A percentile compares a stretch with the other conserved stretches of the same genome.
Conservation (phyloP, 2,888 invertebrate genomes). For the Thera obeliscata region DNA sequence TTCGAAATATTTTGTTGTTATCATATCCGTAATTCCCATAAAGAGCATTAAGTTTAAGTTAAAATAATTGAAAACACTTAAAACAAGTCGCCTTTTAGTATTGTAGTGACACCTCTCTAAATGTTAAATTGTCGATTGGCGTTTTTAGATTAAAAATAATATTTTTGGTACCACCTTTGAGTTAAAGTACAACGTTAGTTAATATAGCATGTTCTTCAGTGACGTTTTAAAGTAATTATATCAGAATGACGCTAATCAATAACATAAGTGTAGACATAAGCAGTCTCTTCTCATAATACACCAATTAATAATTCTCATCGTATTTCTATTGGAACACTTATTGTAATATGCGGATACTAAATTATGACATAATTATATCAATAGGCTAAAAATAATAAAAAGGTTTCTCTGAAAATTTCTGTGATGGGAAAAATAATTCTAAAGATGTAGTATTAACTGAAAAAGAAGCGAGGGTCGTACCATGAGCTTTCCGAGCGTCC, state of each 20-base stretch:
- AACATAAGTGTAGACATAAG: constrained; percentile 76
- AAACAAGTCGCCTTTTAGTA: constrained; percentile 66
- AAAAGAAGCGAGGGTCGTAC: constrained; percentile 66
- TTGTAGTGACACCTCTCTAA: constrained; percentile 75
- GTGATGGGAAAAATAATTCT: constrained; percentile 82
- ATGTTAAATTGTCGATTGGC: constrained; percentile 71
- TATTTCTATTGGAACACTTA: constrained; percentile 76
- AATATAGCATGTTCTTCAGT: constrained; percentile 75
- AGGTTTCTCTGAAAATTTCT: constrained; percentile 80
- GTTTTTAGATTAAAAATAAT: constrained; percentile 72
- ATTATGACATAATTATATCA: constrained; percentile 78
- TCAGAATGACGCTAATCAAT: constrained; percentile 73
- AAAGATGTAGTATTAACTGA: constrained; percentile 81
- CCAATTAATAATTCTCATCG: constrained; percentile 71
- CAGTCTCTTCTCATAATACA: constrained; percentile 78
- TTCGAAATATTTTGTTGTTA: constrained; percentile 79
- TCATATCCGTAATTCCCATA: constrained; percentile 75
- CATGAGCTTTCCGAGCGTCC: constrained; percentile 49
- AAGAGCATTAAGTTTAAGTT: constrained; percentile 78
- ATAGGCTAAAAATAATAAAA: constrained; percentile 72
- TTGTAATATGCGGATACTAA: constrained; percentile 73
- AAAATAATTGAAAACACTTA: constrained; percentile 67
- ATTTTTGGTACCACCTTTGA: constrained; percentile 83
- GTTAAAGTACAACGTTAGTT: constrained; percentile 83
- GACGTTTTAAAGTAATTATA: constrained; percentile 74